Base-by-base conservation (phyloP, 37 sponge, comb jelly and placozoan genomes). In the Diacarnus erythraeanus region DNA sequence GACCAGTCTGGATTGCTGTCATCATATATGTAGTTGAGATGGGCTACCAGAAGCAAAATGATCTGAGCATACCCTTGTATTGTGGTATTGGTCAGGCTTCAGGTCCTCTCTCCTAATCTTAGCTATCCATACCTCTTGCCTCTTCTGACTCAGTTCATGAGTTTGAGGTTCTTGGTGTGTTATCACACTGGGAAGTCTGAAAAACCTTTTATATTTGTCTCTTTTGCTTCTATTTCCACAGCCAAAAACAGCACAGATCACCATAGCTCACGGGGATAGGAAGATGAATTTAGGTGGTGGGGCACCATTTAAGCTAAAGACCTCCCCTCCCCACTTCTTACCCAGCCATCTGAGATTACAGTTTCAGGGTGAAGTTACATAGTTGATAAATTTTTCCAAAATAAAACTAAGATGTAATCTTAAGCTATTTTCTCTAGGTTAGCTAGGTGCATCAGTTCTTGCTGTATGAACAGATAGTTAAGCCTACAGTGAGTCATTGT, bases 41-140 rank as follows among this genome's bases (percentile, higher is more conserved):
- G 90, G 85, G 38, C 79, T 84, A 0, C 84, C 90, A 54, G 64
- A 18, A 60, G 79, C 51, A 42, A 88, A 88, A 77, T 82, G 84
- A 39, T 34, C 35, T 10, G 80, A 78, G 41, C 90, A 89, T 31
- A 89, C 66, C 1, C 80, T 35, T 22, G 71, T 57, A 41, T 74
- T 74, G 38, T 20, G n/a, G n/a, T n/a, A n/a, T n/a, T n/a, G n/a
- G 56, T 54, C 17, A 54, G 26, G 31, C 27, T 34, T 23, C 3
- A 71, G 42, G 75, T 83, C 79, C 27, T 51, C 33, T 70, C 85
- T 43, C 12, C 25, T 38, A 51, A 89, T 84, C 60, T 44, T 61
- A 6, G 74, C 44, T 39, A 89, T 34, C 74, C 75, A 89, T 5
- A 20, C 41, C 15, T 36, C 66, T 33, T 80, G 63, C 22, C 77